Base-by-base conservation (phyloP, 2,888 invertebrate species). In the Apamea sordens region DNA sequence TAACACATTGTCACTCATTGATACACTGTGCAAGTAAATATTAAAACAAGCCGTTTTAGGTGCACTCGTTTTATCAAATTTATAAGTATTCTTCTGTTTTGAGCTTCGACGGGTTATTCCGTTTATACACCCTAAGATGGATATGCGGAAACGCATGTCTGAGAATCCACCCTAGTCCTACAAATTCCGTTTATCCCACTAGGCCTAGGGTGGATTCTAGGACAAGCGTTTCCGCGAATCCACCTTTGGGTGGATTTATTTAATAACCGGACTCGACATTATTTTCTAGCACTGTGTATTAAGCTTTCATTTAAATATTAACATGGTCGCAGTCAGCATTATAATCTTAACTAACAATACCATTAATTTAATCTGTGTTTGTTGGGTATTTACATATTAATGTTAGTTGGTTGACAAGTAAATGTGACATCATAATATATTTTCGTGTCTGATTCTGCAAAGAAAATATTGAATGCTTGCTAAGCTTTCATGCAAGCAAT, bases 11-110 rank as follows among this genome's bases (percentile, higher is more conserved):
- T 61, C 61, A 44, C 63, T 28, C 13, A 47, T 71, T 53, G 41
- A 61, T 70, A 77, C 65, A 83, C 47, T 61, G 61, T 71, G 78
- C 83, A 83, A 83, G 78, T 18, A 68, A 72, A 77, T 70, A 41
- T 28, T 32, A 63, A n/a, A 61, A 24, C 18, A 36, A 56, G 13
- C 24, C 41, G 0, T 61, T 77, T 13, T 32, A 21, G 11, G 5
- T 21, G 5, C 24, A 69, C 28, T 36, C 44, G 4, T 41, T 50
- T n/a, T 1, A 21, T 56, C 3, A 53, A 53, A 21, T 32, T 18
- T n/a, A 47, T n/a, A 24, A 47, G 24, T 24, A 8, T 5, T 32
- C 21, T 28, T 63, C 24, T 11, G 44, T 41, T 32, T 76, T 32
- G 3, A 10, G 36, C 36, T 77, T 36, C 7, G 7, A 10, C 13